Base-by-base conservation (phyloP, 1,140 invertebrate species). In the Magallana angulata region DNA sequence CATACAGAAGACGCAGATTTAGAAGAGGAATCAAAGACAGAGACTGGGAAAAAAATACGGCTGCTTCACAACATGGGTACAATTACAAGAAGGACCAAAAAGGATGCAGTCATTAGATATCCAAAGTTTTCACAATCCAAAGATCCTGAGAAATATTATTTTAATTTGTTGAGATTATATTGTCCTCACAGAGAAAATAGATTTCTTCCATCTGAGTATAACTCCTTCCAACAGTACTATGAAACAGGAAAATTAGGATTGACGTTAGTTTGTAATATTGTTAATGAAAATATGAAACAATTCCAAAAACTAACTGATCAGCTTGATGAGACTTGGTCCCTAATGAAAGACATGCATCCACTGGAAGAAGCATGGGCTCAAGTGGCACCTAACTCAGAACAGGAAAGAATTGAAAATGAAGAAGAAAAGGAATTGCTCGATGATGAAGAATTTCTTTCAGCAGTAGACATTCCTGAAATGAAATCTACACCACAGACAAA, bases 51-150 rank as follows among this genome's bases (percentile, higher is more conserved):
- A 18, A 76, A 62, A 24, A 71, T 82, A 30, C 12, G 57, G 56
- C 59, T 90, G 16, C 85, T 87, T 56, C 86, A 89, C 62, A 64
- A 88, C 57, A 64, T 85, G 57, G 89, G 89, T 8, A 89, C 58
- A 58, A 90, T 90, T 82, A 57, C 56, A 57, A 90, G 88, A 82
- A 48, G 87, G 18, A 14, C 85, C 36, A 71, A 71, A 30, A 85
- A 88, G 1, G 87, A 80, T n/a, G 57, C 57, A n/a, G 36, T 82
- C 3, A 88, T 82, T 6, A 71, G 87, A 82, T 88, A 88, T 84
- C 87, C 87, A 30, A 85, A 76, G 30, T 82, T 88, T 58, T 81
- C 80, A 36, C 8, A n/a, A 7, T 24, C 58, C 7, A 88, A 85
- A 88, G 59, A 30, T 24, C 68, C 87, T 9, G 87, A 88, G 8